A percentile compares a stretch with the other conserved stretches of the same genome.
phyloP scores from a whole-genome alignment of 2,113 vertebrate species.

The Thamnophis sirtalis region DNA sequence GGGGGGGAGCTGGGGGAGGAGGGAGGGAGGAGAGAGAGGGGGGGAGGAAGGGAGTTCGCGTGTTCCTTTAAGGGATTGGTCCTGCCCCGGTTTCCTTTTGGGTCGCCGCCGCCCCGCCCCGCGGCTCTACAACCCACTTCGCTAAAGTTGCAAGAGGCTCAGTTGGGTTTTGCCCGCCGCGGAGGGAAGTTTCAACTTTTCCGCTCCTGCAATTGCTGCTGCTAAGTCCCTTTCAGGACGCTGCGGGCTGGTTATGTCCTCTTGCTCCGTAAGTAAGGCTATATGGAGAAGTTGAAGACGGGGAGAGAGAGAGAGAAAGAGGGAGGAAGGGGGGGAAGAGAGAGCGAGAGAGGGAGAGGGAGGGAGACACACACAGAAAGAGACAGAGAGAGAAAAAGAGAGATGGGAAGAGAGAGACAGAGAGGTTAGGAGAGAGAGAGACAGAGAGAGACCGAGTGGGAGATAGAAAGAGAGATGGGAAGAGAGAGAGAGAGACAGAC shows the following conservation, averaged over 20 bases:
- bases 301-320: neutral
- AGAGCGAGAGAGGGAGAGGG: no score
- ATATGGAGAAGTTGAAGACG: neutral
- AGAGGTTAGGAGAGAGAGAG: no score
- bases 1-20: neutral
- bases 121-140: conserved; percentile 33
- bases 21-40: conserved; percentile 7
- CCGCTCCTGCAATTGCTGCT: neutral
- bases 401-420: no score
- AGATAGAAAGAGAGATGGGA: no score
- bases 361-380: no score
- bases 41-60: conserved; percentile 39
- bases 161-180: neutral
- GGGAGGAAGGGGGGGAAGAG: neutral
- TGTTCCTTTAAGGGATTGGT: conserved; percentile 75
- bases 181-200: neutral
- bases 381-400: no score
- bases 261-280: conserved; percentile 41
- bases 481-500: no score
- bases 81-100: conserved; percentile 57
- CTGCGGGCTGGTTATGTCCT: neutral
- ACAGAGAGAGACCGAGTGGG: no score
- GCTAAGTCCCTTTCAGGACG: neutral
- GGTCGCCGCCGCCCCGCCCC: neutral
- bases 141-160: neutral